Evolutionary conservation across 64 coral and sea anemone genomes (phyloP), one percentile per base, ranked within the genome.

Genomic region (Cladopsammia gracilis): DNA sequence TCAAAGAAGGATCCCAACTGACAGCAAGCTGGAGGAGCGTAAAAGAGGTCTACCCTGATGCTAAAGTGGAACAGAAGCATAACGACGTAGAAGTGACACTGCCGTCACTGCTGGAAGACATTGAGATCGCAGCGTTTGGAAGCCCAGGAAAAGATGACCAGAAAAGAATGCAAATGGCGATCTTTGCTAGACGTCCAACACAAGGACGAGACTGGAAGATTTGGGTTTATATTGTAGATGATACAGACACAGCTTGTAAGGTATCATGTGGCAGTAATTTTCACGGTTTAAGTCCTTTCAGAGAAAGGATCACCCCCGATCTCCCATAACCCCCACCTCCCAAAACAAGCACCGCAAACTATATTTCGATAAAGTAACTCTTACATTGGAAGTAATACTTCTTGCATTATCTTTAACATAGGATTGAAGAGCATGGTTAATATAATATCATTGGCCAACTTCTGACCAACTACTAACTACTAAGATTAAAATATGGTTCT

Each of bases 91-190:
- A 62, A 64, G 57, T 82, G 6, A 82, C 78, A 6, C 16, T 82
- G 6, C 78, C 78, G 0, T 2, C 7, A 3, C 59, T 82, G 1
- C 14, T 1, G 54, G 53, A 79, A 79, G 56, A 79, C 26, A 10
- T 79, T 13, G 77, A 79, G 34, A 56, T 79, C 26, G 78, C 58
- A 20, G 78, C 78, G 7, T 82, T 82, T 82, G 78, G 78, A 64
- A 42, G 13, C 10, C 78, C 78, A 64, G 59, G 34, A 82, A 23
- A n/a, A 47, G 26, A 47, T 43, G 78, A 82, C 34, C 57, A 46
- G 78, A 64, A 64, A 64, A 25, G 78, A 81, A 62, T 77, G 50
- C 50, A 77, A 77, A 48, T 75, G 72, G 19, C 45, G 16, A 48
- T 75, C 72, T 75, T 75, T 75, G 72, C 43, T 5, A 50, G 7